Percentiles rank a stretch among this genome's conserved stretches.
These are phyloP conservation scores for Oreochromis spilurus DNA, from an alignment of 2,113 vertebrate species.

Conservation along the genomic window DNA sequence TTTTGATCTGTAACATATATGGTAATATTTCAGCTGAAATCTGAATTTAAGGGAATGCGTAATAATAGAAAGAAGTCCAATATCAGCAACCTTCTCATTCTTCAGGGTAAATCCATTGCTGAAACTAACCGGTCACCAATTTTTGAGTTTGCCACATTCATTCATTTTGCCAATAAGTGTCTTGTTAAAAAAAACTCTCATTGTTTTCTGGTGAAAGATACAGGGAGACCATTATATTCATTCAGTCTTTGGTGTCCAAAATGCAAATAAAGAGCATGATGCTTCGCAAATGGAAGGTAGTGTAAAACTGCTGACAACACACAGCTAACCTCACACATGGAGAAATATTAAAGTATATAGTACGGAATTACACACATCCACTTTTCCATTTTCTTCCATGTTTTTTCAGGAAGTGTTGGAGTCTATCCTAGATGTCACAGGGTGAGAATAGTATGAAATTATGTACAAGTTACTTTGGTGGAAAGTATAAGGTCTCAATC, in stretches of 20 bases:
- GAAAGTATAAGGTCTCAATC: background rate
- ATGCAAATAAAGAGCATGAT: background rate
- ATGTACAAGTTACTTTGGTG: background rate
- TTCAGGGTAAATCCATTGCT: background rate
- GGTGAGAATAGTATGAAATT: background rate
- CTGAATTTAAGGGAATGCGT: background rate
- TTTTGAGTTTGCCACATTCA: background rate
- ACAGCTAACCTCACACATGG: background rate
- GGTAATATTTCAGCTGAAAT: background rate
- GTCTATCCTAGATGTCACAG: background rate
- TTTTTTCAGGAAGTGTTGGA: background rate
- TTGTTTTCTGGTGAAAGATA: background rate
- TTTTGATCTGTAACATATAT: background rate
- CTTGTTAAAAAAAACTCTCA: background rate
- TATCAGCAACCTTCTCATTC: background rate
- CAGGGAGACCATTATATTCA: background rate
- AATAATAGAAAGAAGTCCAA: background rate
- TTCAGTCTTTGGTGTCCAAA: background rate
- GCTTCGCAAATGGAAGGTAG: background rate
- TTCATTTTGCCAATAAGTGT: background rate
- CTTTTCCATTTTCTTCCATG: background rate
- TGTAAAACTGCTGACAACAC: background rate
- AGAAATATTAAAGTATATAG: background rate
- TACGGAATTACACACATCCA: background rate
- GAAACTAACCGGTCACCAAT: too few species aligned